Evolutionary conservation across 2,888 invertebrate species (phyloP), one percentile per base, ranked within the genome.

Genomic region (Gymnocheta viridis): DNA sequence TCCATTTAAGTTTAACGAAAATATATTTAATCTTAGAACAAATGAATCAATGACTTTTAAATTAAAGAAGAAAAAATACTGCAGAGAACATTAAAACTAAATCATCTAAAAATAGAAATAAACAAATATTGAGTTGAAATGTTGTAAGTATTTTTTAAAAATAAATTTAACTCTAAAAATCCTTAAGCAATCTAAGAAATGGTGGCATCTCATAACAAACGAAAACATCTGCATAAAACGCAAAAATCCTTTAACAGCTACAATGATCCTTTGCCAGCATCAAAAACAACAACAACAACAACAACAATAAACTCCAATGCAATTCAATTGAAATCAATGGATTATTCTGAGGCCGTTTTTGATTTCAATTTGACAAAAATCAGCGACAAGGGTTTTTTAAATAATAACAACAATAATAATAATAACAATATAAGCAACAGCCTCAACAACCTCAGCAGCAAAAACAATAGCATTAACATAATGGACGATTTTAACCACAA

Each of bases 401-500:
- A 62, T 24, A 74, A 41, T 3, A 51, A 51, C 19, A 67, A 49
- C 35, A 49, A 54, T 10, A 47, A 22, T 22, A 79, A 14, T 24
- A 77, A 49, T 29, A 77, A 29, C 14, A 51, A 49, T 12, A 67
- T n/a, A 10, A 60, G 12, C 41, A 62, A 12, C 27, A 70, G 19
- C 7, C n/a, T 10, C 10, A 74, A 17, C 12, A 73, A 49, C 5
- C 60, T 49, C 54, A 60, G 49, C 27, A 62, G 14, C 32, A 81
- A 27, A 1, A 73, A n/a, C 51, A 73, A 49, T 24, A 79, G 17
- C 54, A 62, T 24, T 67, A 73, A 35, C n/a, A 44, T 78, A 80
- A 72, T 80, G 80, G 85, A 82, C 47, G 74, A 70, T 49, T 85
- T 85, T 41, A 76, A 38, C 22, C 82, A 82, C 29, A 76, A 82